Evolutionary conservation across 2,113 vertebrate species (phyloP).

Genomic region (Pleuronectes platessa): DNA sequence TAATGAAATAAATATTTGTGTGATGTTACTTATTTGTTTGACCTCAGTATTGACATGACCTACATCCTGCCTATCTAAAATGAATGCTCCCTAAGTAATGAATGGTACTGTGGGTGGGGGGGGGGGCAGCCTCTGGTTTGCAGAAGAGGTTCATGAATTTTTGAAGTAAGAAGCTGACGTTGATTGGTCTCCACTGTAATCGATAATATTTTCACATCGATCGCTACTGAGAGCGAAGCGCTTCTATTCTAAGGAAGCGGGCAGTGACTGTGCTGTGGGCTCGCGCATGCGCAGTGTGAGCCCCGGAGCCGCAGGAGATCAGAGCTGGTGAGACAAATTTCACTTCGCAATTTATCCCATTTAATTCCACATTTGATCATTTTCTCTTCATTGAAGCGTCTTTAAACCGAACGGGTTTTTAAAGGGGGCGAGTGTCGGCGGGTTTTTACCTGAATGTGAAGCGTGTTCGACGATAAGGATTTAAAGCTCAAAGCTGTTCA

Average conservation of each 20-base stretch:
- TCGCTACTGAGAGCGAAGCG: slow-evolving; percentile 15
- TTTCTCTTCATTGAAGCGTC: neutral
- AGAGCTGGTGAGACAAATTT: slow-evolving; percentile 84
- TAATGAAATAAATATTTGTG: slow-evolving; percentile 32
- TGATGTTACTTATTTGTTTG: neutral
- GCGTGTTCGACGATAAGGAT: slow-evolving; percentile 20
- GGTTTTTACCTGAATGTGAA: neutral
- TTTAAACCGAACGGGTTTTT: neutral
- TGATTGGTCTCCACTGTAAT: neutral
- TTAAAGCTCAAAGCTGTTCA: slow-evolving; percentile 56
- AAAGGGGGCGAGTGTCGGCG: neutral
- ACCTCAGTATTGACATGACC: slow-evolving; percentile 60
- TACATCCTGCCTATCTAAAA: slow-evolving; percentile 69
- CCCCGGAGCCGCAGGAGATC: slow-evolving; percentile 81
- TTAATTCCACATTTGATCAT: slow-evolving; percentile 25
- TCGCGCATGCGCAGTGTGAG: slow-evolving; percentile 80
- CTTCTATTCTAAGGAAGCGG: neutral
- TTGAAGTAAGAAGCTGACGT: no score
- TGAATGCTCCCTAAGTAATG: slow-evolving; percentile 18
- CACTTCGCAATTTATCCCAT: slow-evolving; percentile 61
- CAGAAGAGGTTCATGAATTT: neutral
- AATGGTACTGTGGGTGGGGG: no score
- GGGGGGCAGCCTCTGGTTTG: neutral
- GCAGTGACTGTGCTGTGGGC: slow-evolving; percentile 43
- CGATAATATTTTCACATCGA: slow-evolving; percentile 27